phyloP scores from a whole-genome alignment of 2,888 invertebrate species.

The Mimas tiliae region DNA sequence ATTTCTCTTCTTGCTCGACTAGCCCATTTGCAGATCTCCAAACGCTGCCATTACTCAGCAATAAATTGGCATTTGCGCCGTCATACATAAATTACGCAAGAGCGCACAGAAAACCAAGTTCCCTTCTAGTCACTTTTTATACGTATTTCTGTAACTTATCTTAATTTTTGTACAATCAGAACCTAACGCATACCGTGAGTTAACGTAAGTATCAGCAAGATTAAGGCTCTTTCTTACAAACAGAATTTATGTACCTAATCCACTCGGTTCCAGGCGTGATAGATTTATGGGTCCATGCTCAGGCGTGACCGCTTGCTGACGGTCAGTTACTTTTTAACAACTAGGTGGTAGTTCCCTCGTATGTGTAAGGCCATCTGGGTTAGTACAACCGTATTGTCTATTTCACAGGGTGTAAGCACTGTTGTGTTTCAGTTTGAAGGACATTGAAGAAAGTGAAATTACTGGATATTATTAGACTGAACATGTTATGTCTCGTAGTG shows the following conservation, averaged over 20 bases:
- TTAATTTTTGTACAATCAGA: slow-evolving; percentile 42
- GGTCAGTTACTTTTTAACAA: slow-evolving; percentile 26
- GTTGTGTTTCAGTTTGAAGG: no score
- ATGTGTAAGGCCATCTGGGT: no score
- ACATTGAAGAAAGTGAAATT: no score
- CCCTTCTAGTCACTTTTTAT: slow-evolving; percentile 73
- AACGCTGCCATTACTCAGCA: slow-evolving; percentile 84
- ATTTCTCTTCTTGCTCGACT: slow-evolving; percentile 82
- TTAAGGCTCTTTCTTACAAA: slow-evolving; percentile 40
- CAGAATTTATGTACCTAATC: slow-evolving; percentile 56
- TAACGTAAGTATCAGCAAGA: slow-evolving; percentile 42
- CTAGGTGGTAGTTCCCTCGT: no score
- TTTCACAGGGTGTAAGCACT: no score
- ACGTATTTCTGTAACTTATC: slow-evolving; percentile 44
- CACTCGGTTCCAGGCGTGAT: slow-evolving; percentile 50
- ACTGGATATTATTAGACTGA: no score
- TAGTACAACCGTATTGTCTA: no score
- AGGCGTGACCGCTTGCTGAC: slow-evolving; percentile 41
- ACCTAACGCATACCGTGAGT: slow-evolving; percentile 13
- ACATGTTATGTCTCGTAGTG: no score
- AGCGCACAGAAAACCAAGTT: slow-evolving; percentile 76
- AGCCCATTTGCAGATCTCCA: slow-evolving; percentile 83
- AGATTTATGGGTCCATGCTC: slow-evolving; percentile 53
- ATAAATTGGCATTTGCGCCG: slow-evolving; percentile 84
- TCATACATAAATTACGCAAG: slow-evolving; percentile 82